These are phyloP conservation scores for Suricata suricatta DNA, from an alignment of 2,113 vertebrate genomes.

Conservation along the genomic window DNA sequence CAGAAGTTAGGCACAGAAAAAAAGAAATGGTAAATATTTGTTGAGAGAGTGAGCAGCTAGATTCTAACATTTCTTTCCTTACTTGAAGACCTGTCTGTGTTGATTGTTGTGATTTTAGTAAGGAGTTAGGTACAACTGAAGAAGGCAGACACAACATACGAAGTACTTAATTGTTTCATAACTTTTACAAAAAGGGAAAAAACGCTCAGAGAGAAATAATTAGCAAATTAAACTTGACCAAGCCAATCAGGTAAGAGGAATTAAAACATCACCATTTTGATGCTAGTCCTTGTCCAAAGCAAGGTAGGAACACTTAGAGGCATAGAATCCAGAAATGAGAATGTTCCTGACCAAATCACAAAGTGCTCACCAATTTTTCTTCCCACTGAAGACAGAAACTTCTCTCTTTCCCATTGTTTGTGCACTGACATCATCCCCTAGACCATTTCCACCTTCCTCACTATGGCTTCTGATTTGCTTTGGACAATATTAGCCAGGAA, in stretches of 20 bases:
- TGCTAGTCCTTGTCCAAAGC: neutral
- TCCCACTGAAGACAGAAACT: neutral
- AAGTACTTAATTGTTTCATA: neutral
- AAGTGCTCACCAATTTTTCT: neutral
- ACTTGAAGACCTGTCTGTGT: neutral
- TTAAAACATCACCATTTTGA: neutral
- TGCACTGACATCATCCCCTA: neutral
- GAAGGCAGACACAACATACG: neutral
- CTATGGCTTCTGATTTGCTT: neutral
- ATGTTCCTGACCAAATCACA: neutral
- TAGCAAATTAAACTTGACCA: neutral
- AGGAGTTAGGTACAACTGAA: neutral
- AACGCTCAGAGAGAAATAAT: neutral
- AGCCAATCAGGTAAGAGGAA: neutral
- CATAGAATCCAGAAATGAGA: neutral
- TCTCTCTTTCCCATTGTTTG: neutral
- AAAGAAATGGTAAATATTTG: neutral
- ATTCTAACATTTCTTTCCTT: slow-evolving; percentile 11
- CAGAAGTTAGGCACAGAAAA: neutral
- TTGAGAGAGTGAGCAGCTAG: neutral
- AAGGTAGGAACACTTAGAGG: neutral
- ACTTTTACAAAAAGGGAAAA: neutral
- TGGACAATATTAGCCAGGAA: neutral
- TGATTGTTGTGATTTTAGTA: neutral
- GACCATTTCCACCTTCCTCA: neutral